Conservation (phyloP, 2,888 invertebrate species). For the Loripinus fragilis region DNA sequence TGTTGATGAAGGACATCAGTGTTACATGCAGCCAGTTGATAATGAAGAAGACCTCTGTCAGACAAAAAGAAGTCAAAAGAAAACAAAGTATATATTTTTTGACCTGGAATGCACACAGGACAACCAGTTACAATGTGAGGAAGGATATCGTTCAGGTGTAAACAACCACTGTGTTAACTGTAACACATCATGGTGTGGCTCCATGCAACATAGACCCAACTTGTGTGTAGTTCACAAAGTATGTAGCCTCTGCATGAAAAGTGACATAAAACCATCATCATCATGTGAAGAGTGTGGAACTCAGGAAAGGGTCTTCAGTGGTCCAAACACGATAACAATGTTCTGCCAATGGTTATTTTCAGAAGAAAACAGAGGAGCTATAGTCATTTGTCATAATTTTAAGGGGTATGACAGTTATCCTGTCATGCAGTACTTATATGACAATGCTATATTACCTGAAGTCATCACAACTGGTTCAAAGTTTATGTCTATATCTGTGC, state of each 20-base stretch:
- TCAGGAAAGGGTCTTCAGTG: conserved; percentile 21
- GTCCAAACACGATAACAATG: conserved; percentile 19
- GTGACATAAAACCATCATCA: neutral
- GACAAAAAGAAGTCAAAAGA: neutral
- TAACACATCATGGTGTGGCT: conserved; percentile 22
- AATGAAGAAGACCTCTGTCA: neutral
- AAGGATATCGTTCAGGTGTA: neutral
- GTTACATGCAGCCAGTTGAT: neutral
- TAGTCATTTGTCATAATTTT: conserved; percentile 40
- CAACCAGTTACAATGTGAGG: neutral
- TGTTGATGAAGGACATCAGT: neutral
- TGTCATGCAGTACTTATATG: conserved; percentile 29
- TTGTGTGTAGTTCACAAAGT: conserved; percentile 30
- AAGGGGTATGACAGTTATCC: conserved; percentile 42
- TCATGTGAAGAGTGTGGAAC: conserved; percentile 23
- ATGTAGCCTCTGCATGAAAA: conserved; percentile 22
- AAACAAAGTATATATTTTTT: neutral
- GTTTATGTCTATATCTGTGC: neutral
- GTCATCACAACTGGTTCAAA: conserved; percentile 37
- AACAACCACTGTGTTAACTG: conserved; percentile 26
- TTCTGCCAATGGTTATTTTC: conserved; percentile 49
- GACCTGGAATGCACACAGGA: conserved; percentile 26
- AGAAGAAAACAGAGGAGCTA: conserved; percentile 26
- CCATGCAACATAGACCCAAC: conserved; percentile 32
- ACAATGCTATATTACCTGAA: conserved; percentile 29